phyloP scores from a whole-genome alignment of 2,888 invertebrate genomes.

The Polyommatus iphigenia region DNA sequence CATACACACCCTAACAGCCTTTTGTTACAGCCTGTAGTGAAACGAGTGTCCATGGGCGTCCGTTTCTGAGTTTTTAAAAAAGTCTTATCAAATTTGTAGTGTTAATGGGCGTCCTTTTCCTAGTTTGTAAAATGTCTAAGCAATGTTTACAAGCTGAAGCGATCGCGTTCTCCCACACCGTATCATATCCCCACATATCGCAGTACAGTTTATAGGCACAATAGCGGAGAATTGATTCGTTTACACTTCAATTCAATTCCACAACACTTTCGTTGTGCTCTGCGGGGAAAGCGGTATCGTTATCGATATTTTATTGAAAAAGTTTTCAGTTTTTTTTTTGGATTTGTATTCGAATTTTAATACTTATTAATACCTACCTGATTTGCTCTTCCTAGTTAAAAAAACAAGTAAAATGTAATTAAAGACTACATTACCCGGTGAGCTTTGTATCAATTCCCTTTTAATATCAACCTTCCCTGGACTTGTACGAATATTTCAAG shows the following conservation, averaged over 20 bases:
- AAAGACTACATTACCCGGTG: too few relatives aligned
- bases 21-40: too few relatives aligned
- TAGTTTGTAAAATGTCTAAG: too few relatives aligned
- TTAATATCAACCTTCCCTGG: too few relatives aligned
- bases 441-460: too few relatives aligned
- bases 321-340: not conserved
- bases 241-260: conserved; percentile 44
- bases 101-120: too few relatives aligned
- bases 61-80: too few relatives aligned
- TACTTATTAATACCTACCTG: not conserved
- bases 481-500: too few relatives aligned
- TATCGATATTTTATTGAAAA: conserved; percentile 8
- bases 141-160: not conserved
- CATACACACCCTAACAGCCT: too few relatives aligned
- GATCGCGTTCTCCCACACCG: not conserved
- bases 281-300: conserved; percentile 41
- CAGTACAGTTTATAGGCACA: conserved; percentile 43
- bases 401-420: too few relatives aligned
- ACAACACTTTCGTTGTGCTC: conserved; percentile 42
- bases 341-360: not conserved
- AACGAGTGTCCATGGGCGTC: too few relatives aligned
- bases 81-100: too few relatives aligned
- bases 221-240: conserved; percentile 40
- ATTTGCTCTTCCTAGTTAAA: conserved; percentile 16
- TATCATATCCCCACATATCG: conserved; percentile 36